phyloP scores from a whole-genome alignment of 2,888 invertebrate genomes.

The Dryobota labecula region DNA sequence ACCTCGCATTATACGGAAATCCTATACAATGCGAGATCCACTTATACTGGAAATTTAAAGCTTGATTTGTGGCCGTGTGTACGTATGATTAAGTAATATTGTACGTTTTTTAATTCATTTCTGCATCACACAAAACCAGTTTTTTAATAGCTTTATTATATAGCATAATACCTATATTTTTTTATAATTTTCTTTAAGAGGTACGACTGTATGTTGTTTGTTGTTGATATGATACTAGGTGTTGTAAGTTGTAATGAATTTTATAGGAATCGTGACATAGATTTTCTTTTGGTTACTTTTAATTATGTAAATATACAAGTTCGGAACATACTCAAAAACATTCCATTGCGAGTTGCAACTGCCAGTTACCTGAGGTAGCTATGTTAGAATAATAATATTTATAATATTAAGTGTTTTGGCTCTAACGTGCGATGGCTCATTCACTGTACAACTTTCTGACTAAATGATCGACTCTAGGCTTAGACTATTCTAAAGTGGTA shows the following conservation, averaged over 20 bases:
- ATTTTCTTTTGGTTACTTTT: conserved; percentile 26
- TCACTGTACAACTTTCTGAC: background rate
- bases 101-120: background rate
- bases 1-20: too few species aligned
- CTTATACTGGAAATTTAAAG: too few species aligned
- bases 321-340: conserved; percentile 58
- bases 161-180: conserved; percentile 5
- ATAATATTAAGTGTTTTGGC: conserved; percentile 5
- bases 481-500: background rate
- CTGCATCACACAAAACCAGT: background rate
- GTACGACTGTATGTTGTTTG: conserved; percentile 27
- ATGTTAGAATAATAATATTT: conserved; percentile 27
- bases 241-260: conserved; percentile 21
- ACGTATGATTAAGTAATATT: background rate
- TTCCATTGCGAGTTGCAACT: conserved; percentile 57
- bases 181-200: background rate
- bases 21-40: too few species aligned
- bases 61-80: too few species aligned
- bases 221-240: conserved; percentile 22
- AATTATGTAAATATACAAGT: conserved; percentile 55
- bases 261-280: conserved; percentile 25
- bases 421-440: conserved; percentile 16
- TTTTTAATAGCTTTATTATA: conserved; percentile 10
- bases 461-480: too few species aligned
- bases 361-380: conserved; percentile 37